These are phyloP conservation scores for Sycobia sp. DNA, from an alignment of 1,140 invertebrate species.

Conservation along the genomic window DNA sequence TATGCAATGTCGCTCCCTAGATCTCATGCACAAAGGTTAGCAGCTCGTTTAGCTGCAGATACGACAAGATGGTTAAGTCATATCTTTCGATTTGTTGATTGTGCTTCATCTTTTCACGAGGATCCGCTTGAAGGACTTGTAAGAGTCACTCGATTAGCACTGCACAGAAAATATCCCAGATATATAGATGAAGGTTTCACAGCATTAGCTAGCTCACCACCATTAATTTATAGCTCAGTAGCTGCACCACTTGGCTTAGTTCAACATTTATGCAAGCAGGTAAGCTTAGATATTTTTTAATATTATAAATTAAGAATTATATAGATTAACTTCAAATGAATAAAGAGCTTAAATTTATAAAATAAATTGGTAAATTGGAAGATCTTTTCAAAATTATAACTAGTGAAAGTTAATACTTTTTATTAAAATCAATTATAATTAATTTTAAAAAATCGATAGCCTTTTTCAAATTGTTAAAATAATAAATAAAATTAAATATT, in stretches of 20 bases:
- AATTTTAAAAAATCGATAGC: too few species aligned
- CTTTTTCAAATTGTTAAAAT: too few species aligned
- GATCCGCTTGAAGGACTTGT: slow-evolving; percentile 79
- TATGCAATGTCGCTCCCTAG: slow-evolving; percentile 75
- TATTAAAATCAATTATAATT: too few species aligned
- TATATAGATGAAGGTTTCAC: slow-evolving; percentile 82
- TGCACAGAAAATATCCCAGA: slow-evolving; percentile 81
- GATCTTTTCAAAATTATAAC: too few species aligned
- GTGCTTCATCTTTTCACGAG: slow-evolving; percentile 77
- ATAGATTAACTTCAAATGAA: neutral
- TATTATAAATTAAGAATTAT: neutral
- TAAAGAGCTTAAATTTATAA: too few species aligned
- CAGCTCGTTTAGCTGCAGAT: slow-evolving; percentile 74
- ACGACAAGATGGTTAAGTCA: slow-evolving; percentile 79
- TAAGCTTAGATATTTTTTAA: slow-evolving; percentile 42
- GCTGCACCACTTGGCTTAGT: slow-evolving; percentile 75
- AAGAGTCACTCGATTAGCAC: slow-evolving; percentile 74
- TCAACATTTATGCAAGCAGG: slow-evolving; percentile 79
- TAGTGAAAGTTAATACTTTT: too few species aligned
- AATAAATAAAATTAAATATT: too few species aligned
- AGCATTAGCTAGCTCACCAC: slow-evolving; percentile 74
- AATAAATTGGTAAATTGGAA: too few species aligned
- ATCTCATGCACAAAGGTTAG: slow-evolving; percentile 71
- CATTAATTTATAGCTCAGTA: slow-evolving; percentile 82
- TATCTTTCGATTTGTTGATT: slow-evolving; percentile 75